Evolutionary conservation across 1,140 invertebrate genomes (phyloP).

Genomic region (Euglossa dilemma): DNA sequence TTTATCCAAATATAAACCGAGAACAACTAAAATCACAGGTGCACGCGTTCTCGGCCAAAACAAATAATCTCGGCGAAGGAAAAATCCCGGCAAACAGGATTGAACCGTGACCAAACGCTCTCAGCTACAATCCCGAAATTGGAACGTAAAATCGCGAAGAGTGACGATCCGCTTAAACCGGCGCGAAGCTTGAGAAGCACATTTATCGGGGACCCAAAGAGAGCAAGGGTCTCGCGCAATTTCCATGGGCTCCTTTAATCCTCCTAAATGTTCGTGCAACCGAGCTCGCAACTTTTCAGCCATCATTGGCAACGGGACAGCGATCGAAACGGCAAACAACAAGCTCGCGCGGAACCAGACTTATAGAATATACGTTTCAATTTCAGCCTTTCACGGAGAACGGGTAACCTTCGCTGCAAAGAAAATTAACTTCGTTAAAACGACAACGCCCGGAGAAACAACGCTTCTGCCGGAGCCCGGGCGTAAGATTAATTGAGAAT

Average conservation of each 20-base stretch:
- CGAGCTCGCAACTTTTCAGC: neutral
- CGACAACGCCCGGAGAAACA: slow-evolving; percentile 12
- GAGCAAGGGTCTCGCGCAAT: neutral
- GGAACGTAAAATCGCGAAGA: neutral
- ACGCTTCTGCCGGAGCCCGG: neutral
- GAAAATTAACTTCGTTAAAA: slow-evolving; percentile 42
- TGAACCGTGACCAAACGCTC: neutral
- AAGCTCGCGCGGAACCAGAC: neutral
- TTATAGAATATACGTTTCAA: slow-evolving; percentile 13
- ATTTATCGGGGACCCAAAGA: neutral
- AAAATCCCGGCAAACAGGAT: neutral
- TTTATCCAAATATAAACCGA: too few relatives aligned
- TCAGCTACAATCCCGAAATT: neutral
- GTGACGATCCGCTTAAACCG: neutral
- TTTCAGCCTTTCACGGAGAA: neutral
- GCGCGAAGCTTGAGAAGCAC: neutral
- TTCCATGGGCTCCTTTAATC: slow-evolving; percentile 3
- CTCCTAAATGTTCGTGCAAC: neutral
- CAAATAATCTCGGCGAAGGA: neutral
- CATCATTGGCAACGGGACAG: neutral
- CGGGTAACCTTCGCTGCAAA: slow-evolving; percentile 4
- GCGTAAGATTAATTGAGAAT: slow-evolving; percentile 36
- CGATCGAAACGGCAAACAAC: neutral
- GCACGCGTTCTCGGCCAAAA: too few relatives aligned
- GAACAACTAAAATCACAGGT: too few relatives aligned